Evolutionary conservation across 2,113 vertebrate genomes (phyloP).

Genomic region (Hippocampus barbouri): DNA sequence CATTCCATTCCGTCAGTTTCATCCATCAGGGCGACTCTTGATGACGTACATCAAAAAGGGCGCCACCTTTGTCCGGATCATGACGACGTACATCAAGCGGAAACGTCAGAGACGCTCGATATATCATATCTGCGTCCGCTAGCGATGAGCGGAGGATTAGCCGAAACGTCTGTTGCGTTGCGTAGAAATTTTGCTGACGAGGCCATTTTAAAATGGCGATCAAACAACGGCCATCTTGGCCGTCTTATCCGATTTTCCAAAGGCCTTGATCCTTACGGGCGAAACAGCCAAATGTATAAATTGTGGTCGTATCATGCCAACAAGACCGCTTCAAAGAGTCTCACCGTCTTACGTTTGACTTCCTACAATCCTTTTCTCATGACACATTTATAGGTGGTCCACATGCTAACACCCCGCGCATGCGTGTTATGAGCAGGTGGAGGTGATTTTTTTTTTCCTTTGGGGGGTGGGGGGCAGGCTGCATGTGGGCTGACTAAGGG

Average conservation of each 20-base stretch:
- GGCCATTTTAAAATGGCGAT: background rate
- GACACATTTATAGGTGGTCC: background rate
- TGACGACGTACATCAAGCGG: background rate
- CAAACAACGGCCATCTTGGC: background rate
- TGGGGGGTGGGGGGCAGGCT: background rate
- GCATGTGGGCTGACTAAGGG: slow-evolving; percentile 4
- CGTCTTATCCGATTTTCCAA: background rate
- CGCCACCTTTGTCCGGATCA: background rate
- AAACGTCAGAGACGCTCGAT: no score
- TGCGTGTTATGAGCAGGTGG: slow-evolving; percentile 7
- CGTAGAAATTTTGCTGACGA: background rate
- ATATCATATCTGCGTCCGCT: no score
- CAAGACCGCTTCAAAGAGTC: background rate
- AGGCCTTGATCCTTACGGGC: background rate
- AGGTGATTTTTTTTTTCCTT: background rate
- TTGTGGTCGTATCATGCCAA: no score
- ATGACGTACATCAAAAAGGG: background rate
- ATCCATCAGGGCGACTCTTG: background rate
- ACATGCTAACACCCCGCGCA: background rate
- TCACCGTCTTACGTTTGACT: background rate
- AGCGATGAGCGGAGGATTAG: no score
- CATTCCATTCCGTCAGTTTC: background rate
- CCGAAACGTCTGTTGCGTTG: background rate
- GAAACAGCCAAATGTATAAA: no score
- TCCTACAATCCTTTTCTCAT: background rate